Evolutionary conservation across 2,113 vertebrate genomes (phyloP), one percentile per base, ranked within the genome.

Genomic region (Dromaius novaehollandiae): DNA sequence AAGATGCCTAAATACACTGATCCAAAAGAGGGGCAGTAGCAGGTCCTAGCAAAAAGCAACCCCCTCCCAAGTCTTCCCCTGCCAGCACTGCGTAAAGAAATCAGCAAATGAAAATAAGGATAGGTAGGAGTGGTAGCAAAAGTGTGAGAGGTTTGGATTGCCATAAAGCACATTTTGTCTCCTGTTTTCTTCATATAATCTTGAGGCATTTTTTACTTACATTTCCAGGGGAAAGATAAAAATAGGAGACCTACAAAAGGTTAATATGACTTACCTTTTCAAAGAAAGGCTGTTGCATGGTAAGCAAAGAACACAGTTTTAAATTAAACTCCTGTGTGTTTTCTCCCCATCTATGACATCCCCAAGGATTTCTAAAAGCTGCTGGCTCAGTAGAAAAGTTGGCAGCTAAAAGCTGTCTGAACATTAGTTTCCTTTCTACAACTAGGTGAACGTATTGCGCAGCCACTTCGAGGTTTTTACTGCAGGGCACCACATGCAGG

Each of bases 311-410:
- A 48, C 22, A 83, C 38, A n/a, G 40, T 68, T 83, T 86, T 75
- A 92, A 93, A 85, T 86, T 75, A 92, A 93, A 85, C 65, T 79
- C n/a, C 21, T 80, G 28, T 0, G 0, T 79, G 12, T 69, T 94
- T 91, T 85, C 14, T 93, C 17, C 53, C 38, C 44, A 61, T 69
- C n/a, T 61, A 3, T 48, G 78, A 26, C 0, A 1, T 73, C 91
- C 75, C 58, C 87, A 51, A 58, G 25, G 44, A 78, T 75, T 94
- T 96, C 30, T 91, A 81, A 94, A 95, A 90, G 64, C 60, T 91
- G 51, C 85, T 60, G 20, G 38, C 80, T 93, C 83, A 86, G 60
- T 71, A 94, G 76, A 91, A 94, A 71, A 55, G 13, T 34, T 92
- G 76, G 25, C n/a, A 88, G 46, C 68, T 93, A 71, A 83, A 92